phyloP scores from a whole-genome alignment of 2,888 invertebrate species.

The Dryocosmus kuriphilus region DNA sequence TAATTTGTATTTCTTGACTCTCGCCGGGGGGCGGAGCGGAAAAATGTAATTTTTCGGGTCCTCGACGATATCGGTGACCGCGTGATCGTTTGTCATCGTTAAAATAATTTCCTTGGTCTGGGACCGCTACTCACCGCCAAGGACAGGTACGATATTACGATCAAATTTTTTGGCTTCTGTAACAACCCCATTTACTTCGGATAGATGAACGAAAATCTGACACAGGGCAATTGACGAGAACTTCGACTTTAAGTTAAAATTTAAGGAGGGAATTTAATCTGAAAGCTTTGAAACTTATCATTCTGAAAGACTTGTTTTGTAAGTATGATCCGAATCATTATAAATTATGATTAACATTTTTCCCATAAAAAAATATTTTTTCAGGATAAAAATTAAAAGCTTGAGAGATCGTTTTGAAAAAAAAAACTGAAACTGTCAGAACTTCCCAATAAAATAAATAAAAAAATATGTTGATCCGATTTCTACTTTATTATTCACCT shows the following conservation, averaged over 20 bases:
- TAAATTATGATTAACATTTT: background rate
- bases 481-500: no score
- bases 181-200: conserved; percentile 2
- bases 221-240: background rate
- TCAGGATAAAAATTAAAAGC: no score
- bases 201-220: background rate
- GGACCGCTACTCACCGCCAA: conserved; percentile 5
- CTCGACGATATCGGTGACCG: conserved; percentile 18
- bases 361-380: background rate
- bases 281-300: background rate
- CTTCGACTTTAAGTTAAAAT: background rate
- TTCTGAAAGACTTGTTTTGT: no score
- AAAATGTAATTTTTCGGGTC: conserved; percentile 39
- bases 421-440: no score
- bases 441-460: no score
- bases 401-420: no score
- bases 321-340: no score
- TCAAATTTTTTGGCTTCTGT: conserved; percentile 27
- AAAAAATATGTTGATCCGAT: no score
- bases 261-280: background rate
- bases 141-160: conserved; percentile 2
- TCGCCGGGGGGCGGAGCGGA: conserved; percentile 38
- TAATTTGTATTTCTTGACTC: conserved; percentile 45
- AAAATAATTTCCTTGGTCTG: conserved; percentile 26
- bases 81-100: conserved; percentile 45